Evolutionary conservation across 1,140 invertebrate species (phyloP).

Genomic region (Pseudomyrmex sp.): DNA sequence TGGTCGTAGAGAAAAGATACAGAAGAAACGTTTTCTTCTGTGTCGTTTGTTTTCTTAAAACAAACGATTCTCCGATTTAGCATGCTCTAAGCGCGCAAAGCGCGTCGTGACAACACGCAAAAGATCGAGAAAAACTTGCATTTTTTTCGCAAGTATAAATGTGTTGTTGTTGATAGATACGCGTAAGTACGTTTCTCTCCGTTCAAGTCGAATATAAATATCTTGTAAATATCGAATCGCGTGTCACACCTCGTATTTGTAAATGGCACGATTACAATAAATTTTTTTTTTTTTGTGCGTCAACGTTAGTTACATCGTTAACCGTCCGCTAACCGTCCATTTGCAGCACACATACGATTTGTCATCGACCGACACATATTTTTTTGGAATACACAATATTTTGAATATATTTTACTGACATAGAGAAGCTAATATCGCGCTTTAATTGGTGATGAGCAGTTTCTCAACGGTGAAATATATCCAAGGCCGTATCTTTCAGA

Average conservation of each 20-base stretch:
- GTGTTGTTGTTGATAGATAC: conserved; percentile 9
- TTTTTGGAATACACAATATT: conserved; percentile 20
- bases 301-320: conserved; percentile 21
- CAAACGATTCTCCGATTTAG: neutral
- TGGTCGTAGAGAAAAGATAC: neutral
- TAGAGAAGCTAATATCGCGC: conserved; percentile 31
- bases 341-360: conserved; percentile 5
- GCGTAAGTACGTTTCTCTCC: conserved; percentile 56
- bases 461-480: conserved; percentile 24
- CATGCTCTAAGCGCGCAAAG: neutral
- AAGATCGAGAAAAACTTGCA: conserved; percentile 27
- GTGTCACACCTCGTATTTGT: conserved; percentile 52
- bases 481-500: conserved; percentile 8
- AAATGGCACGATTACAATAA: conserved; percentile 73
- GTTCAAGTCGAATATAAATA: conserved; percentile 51
- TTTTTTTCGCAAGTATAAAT: conserved; percentile 4
- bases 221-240: conserved; percentile 51
- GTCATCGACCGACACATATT: conserved; percentile 7
- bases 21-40: too few relatives aligned
- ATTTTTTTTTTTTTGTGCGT: conserved; percentile 68
- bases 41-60: conserved; percentile 4
- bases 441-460: conserved; percentile 1
- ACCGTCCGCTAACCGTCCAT: neutral
- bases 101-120: neutral
- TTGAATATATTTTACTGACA: conserved; percentile 28